phyloP scores from a whole-genome alignment of 2,888 invertebrate species.

The Phengaris alcon region DNA sequence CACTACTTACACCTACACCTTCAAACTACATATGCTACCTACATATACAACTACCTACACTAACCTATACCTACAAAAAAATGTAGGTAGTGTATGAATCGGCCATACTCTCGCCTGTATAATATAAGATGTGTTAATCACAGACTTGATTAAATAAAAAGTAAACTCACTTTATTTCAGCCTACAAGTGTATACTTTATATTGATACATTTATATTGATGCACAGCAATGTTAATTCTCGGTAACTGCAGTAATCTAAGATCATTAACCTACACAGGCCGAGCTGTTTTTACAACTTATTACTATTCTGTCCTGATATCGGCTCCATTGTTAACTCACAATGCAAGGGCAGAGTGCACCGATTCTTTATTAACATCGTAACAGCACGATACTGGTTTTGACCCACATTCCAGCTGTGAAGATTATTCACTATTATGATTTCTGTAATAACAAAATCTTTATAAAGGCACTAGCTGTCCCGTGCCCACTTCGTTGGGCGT shows the following conservation, averaged over 20 bases:
- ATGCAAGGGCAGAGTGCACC: constrained; percentile 27
- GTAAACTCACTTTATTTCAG: not conserved
- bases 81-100: too few species aligned
- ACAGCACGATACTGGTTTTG: constrained; percentile 16
- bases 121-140: too few species aligned
- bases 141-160: too few species aligned
- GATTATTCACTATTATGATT: not conserved
- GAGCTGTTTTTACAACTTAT: not conserved
- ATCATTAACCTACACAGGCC: not conserved
- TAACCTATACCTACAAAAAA: too few species aligned
- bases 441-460: not conserved
- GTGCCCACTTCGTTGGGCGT: too few species aligned
- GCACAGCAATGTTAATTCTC: not conserved
- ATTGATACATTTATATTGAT: not conserved
- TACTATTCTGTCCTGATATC: constrained; percentile 13
- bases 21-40: too few species aligned
- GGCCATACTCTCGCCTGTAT: too few species aligned
- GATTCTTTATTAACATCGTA: constrained; percentile 13
- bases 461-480: too few species aligned
- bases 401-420: constrained; percentile 10
- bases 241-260: not conserved
- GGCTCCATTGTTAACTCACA: constrained; percentile 9
- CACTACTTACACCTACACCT: too few species aligned
- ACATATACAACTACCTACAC: too few species aligned
- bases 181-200: not conserved